Evolutionary conservation across 2,113 vertebrate species (phyloP), one percentile per base, ranked within the genome.

Genomic region (Cacatua alba): DNA sequence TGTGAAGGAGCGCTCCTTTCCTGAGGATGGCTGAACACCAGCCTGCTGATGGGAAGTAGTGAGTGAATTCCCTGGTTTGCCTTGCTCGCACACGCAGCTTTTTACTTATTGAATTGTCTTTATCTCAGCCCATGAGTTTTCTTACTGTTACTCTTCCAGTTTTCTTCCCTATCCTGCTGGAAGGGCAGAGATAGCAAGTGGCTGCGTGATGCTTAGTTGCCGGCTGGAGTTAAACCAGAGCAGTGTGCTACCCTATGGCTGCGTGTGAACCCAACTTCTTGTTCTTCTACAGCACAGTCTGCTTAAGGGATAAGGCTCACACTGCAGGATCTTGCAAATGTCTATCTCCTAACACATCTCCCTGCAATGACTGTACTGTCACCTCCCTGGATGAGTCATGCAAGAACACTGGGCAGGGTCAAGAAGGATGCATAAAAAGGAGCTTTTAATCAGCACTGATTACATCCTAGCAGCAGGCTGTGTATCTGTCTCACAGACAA

Each of bases 311-410:
- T 33, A 39, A 51, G 72, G 76, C 55, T 94, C 65, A 64, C 64
- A 14, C 35, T 43, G 62, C 1, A 1, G 69, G 80, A 94, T 39
- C 85, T 59, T 68, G 25, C 41, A 63, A 74, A 79, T 29, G 20
- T 6, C 0, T 20, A 16, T 44, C 46, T n/a, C 52, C 72, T 92
- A 71, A 68, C 4, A 31, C 10, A 1, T 44, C 75, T 75, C 52
- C 82, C 65, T 75, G 85, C 33, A 33, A 51, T 7, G 75, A 86
- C 55, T 78, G 16, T 31, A 59, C 83, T 79, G 88, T 78, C 83
- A 92, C 49, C 77, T 92, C 92, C 88, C 86, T 53, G 77, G 67
- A 26, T 89, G 88, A 96, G 53, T 96, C 95, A 96, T 7, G 28
- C 31, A 24, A 44, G 46, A 96, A 74, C 48, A 89, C 91, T 33